Conservation (phyloP, 2,797 vertebrate species). For the Phylloscopus collybita region DNA sequence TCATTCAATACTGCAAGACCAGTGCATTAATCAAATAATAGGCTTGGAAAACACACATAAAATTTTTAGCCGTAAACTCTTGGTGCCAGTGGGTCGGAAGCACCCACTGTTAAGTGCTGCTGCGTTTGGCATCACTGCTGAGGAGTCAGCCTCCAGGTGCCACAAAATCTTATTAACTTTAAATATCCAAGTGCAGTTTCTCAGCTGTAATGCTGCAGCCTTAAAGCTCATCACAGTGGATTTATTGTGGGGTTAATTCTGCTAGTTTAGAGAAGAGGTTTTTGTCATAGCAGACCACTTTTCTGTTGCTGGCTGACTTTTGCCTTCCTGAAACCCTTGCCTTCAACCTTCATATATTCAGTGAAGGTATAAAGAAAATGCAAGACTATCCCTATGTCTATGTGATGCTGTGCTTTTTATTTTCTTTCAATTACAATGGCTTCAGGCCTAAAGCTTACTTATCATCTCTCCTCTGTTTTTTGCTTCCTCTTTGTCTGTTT, state of each 20-base stretch:
- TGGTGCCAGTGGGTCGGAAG: neutral
- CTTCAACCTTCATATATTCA: neutral
- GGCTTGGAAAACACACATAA: conserved; percentile 32
- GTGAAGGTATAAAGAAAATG: neutral
- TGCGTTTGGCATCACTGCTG: neutral
- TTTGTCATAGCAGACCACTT: neutral
- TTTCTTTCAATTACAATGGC: neutral
- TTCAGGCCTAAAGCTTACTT: neutral
- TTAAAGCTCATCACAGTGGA: neutral
- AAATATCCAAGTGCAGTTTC: neutral
- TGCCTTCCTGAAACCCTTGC: neutral
- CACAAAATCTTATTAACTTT: neutral
- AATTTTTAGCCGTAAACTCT: conserved; percentile 1
- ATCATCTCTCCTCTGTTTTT: neutral
- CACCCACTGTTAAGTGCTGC: conserved; percentile 22
- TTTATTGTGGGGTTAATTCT: neutral
- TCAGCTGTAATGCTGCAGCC: neutral
- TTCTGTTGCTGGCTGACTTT: neutral
- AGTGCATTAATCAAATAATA: conserved; percentile 27
- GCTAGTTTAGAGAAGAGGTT: neutral
- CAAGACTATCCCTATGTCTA: neutral
- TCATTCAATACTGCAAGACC: neutral
- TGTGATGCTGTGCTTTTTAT: neutral
- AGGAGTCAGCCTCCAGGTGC: neutral
- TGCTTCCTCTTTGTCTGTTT: neutral